phyloP scores from a whole-genome alignment of 2,113 vertebrate genomes.

The Lepus europaeus region DNA sequence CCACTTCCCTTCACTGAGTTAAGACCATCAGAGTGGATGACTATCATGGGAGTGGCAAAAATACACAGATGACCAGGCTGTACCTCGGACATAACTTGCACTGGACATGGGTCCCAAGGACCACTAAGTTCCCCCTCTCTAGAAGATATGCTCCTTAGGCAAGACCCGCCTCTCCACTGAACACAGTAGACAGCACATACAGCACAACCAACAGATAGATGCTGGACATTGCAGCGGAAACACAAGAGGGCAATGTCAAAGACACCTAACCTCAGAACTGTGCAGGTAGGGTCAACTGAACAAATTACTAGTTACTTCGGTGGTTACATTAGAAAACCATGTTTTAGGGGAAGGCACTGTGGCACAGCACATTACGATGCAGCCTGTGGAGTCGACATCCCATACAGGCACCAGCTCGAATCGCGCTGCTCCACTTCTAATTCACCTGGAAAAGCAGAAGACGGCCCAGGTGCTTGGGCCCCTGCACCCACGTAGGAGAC shows the following conservation, averaged over 20 bases:
- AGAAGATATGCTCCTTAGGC: background rate
- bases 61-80: background rate
- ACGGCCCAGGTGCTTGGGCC: too few species aligned
- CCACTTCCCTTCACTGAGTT: background rate
- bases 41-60: constrained; percentile 35
- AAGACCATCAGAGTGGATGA: constrained; percentile 38
- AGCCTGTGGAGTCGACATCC: too few species aligned
- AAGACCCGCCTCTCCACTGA: constrained; percentile 41
- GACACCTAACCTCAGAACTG: background rate
- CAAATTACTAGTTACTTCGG: background rate
- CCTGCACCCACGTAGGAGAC: too few species aligned
- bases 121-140: background rate
- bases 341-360: background rate
- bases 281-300: background rate
- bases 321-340: constrained; percentile 24
- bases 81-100: constrained; percentile 22
- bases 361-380: too few species aligned
- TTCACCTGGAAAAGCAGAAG: too few species aligned
- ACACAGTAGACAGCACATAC: background rate
- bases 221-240: background rate
- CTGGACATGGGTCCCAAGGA: background rate
- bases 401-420: too few species aligned
- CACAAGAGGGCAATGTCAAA: constrained; percentile 42
- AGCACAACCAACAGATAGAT: background rate
- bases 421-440: too few species aligned